Evolutionary conservation across 2,888 invertebrate genomes (phyloP).

Genomic region (Drosophila conformis): DNA sequence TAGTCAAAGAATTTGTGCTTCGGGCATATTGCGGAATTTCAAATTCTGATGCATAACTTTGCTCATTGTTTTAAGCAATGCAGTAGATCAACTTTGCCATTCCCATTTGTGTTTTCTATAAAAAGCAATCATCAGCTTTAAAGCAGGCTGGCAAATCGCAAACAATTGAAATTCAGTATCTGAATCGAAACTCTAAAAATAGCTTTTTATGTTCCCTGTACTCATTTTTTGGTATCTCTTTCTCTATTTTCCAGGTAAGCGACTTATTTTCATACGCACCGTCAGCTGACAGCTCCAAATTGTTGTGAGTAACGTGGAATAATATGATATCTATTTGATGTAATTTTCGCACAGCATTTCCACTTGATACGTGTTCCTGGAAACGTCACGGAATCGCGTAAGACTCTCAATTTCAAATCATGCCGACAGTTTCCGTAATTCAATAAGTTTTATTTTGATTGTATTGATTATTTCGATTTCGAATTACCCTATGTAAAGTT

Average conservation of each 20-base stretch:
- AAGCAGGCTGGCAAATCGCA: not conserved
- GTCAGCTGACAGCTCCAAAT: not conserved
- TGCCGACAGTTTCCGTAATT: constrained; percentile 69
- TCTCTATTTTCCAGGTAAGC: constrained; percentile 63
- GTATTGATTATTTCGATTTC: constrained; percentile 44
- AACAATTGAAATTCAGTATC: not conserved
- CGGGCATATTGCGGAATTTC: not conserved
- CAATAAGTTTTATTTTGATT: constrained; percentile 65
- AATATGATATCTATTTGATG: constrained; percentile 4
- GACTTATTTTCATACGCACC: constrained; percentile 13
- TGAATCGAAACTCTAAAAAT: not conserved
- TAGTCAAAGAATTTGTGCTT: not conserved
- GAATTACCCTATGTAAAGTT: constrained; percentile 26
- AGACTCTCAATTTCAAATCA: constrained; percentile 63
- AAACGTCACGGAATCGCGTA: constrained; percentile 13
- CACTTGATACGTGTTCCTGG: constrained; percentile 30
- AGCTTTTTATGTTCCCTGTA: not conserved
- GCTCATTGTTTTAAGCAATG: not conserved
- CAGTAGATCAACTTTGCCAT: not conserved
- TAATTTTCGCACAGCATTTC: constrained; percentile 9
- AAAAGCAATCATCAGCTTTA: not conserved
- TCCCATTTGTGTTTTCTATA: not conserved
- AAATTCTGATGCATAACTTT: not conserved
- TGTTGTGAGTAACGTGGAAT: constrained; percentile 23
- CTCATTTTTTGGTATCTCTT: constrained; percentile 3